These are phyloP conservation scores for Dicyrtomina minuta DNA, from an alignment of 2,888 invertebrate genomes.

Conservation along the genomic window DNA sequence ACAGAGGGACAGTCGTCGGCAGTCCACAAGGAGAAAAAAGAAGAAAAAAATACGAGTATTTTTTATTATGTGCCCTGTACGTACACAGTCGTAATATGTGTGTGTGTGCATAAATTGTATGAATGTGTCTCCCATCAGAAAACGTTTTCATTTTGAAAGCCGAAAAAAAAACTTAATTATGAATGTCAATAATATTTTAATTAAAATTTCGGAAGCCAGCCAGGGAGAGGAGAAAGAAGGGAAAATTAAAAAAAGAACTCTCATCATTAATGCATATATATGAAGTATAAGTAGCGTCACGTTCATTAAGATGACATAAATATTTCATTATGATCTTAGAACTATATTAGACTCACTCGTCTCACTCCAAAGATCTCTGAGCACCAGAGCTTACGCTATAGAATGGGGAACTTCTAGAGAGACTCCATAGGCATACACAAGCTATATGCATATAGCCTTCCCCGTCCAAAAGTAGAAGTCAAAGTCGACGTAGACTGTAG, in stretches of 20 bases:
- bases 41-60: neutral
- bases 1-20: slow-evolving; percentile 1
- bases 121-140: slow-evolving; percentile 24
- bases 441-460: too few species aligned
- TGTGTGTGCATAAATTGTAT: neutral
- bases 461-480: too few species aligned
- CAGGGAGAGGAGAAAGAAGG: slow-evolving; percentile 34
- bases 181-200: slow-evolving; percentile 51
- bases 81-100: neutral
- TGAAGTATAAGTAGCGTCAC: slow-evolving; percentile 45
- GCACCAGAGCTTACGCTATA: too few species aligned
- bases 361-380: neutral
- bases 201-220: slow-evolving; percentile 46
- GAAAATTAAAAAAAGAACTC: slow-evolving; percentile 43
- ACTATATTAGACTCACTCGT: slow-evolving; percentile 35
- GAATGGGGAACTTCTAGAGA: too few species aligned
- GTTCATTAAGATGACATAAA: slow-evolving; percentile 53
- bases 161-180: slow-evolving; percentile 48
- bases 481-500: too few species aligned
- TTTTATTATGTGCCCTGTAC: neutral
- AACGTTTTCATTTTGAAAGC: slow-evolving; percentile 37
- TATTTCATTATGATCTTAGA: slow-evolving; percentile 47
- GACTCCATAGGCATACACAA: too few species aligned
- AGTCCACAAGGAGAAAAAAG: neutral
- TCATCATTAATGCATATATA: slow-evolving; percentile 45